Conservation (phyloP, 1,140 invertebrate species). For the Tetraneura akinire region DNA sequence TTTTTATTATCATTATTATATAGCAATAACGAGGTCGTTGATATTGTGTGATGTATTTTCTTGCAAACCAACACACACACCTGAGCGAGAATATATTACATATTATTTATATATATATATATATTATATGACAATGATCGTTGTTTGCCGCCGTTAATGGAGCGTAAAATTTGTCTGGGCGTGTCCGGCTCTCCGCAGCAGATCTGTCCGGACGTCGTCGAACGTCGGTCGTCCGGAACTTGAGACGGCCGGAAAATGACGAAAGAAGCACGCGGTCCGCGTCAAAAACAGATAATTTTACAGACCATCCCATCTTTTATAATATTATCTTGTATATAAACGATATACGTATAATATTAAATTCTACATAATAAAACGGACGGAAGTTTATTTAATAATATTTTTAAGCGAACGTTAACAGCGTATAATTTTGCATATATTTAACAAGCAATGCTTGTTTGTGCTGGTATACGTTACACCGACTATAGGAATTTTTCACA, state of each 20-base stretch:
- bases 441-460: no score
- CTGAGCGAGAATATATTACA: neutral
- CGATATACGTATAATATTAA: constrained; percentile 5
- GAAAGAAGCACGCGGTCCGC: neutral
- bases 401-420: neutral
- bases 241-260: neutral
- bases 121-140: constrained; percentile 18
- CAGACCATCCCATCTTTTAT: neutral
- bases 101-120: neutral
- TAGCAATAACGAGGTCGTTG: constrained; percentile 26
- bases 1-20: no score
- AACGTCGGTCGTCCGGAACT: constrained; percentile 15
- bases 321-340: constrained; percentile 6
- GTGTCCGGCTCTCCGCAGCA: neutral
- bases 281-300: neutral
- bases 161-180: constrained; percentile 45
- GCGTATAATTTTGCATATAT: constrained; percentile 17
- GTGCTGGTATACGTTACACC: no score
- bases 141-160: constrained; percentile 33
- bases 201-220: neutral
- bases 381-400: neutral
- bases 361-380: neutral
- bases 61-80: constrained; percentile 4
- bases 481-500: no score
- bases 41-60: constrained; percentile 15